Evolutionary conservation across 2,113 vertebrate genomes (phyloP), one percentile per base, ranked within the genome.

Genomic region (Ivindomyrus marchei): DNA sequence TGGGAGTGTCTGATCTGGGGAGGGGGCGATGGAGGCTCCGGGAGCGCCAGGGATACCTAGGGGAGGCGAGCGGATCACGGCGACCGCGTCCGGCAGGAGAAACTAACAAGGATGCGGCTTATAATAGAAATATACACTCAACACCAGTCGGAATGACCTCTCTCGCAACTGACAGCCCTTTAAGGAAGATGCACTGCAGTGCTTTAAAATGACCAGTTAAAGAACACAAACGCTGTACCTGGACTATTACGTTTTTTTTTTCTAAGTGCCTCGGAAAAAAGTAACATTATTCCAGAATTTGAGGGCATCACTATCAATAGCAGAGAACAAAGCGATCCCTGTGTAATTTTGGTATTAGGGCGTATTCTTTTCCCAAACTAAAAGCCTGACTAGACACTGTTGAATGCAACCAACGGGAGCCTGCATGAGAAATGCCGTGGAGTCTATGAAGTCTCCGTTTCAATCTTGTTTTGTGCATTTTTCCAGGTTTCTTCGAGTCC

Each of bases 1-100:
- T 89, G 74, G 93, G 91, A 92, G 93, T 93, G 94, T 91, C 93
- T 91, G 91, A 6, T 42, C 10, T 21, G 58, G 70, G 50, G 56
- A 56, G 46, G 27, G 7, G 15, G 17, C 47, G 83, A 80, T 80
- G 53, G 85, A 36, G 17, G 92, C 88, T 92, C 89, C 85, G 46
- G 85, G 91, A 91, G 53, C 84, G 88, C 90, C 91, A 36, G 80
- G 91, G 88, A 52, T 90, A 36, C 86, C 89, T 49, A 27, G 86
- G 91, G 89, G 89, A 90, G 45, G 36, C 47, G 83, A 87, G 87
- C 50, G 80, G 46, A 70, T 62, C 58, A 47, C 80, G 47, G 83
- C 45, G 58, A 85, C 53, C 80, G 85, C 83, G 90, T 89, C 56
- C 77, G 49, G 74, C 80, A 86, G 80, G 31, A 89, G 77, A 89